Percentiles rank a stretch among this genome's conserved stretches.
These are phyloP conservation scores for Cryptophagus acutangulus DNA, from an alignment of 2,888 invertebrate species.

Conservation along the genomic window DNA sequence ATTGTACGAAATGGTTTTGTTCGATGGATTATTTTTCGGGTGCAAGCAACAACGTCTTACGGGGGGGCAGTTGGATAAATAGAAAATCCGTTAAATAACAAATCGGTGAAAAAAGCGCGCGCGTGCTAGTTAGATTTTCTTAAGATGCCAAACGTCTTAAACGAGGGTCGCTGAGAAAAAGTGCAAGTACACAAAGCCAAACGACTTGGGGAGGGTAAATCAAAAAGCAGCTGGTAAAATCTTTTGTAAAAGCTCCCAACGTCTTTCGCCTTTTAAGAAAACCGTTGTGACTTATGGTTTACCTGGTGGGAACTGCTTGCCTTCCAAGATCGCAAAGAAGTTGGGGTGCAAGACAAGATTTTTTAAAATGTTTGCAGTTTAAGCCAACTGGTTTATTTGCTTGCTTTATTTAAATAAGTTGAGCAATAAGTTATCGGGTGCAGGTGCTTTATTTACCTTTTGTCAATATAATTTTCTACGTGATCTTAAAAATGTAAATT, in stretches of 20 bases:
- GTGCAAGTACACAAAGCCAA: too few relatives aligned
- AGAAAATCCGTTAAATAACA: too few relatives aligned
- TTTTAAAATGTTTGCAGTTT: too few relatives aligned
- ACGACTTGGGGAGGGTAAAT: conserved; percentile 45
- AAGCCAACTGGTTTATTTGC: too few relatives aligned
- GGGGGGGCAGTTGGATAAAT: not conserved
- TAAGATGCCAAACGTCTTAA: conserved; percentile 42
- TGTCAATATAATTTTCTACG: conserved; percentile 3
- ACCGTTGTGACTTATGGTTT: conserved; percentile 34
- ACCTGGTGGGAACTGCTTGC: conserved; percentile 32
- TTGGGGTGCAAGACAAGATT: too few relatives aligned
- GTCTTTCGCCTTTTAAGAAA: conserved; percentile 41
- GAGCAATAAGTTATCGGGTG: too few relatives aligned
- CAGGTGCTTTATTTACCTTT: conserved; percentile 10
- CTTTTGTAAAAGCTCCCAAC: conserved; percentile 39
- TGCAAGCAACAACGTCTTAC: too few relatives aligned
- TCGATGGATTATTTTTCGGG: too few relatives aligned
- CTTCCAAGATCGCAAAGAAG: too few relatives aligned
- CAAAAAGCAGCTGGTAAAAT: conserved; percentile 44
- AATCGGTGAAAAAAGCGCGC: conserved; percentile 32
- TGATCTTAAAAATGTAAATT: conserved; percentile 9
- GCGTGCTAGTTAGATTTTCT: conserved; percentile 29
- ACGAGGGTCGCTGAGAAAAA: conserved; percentile 28
- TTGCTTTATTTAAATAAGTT: too few relatives aligned
- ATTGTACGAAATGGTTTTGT: too few relatives aligned